These are phyloP conservation scores for Drosophila algonquin DNA, from an alignment of 2,888 invertebrate species.

Conservation along the genomic window DNA sequence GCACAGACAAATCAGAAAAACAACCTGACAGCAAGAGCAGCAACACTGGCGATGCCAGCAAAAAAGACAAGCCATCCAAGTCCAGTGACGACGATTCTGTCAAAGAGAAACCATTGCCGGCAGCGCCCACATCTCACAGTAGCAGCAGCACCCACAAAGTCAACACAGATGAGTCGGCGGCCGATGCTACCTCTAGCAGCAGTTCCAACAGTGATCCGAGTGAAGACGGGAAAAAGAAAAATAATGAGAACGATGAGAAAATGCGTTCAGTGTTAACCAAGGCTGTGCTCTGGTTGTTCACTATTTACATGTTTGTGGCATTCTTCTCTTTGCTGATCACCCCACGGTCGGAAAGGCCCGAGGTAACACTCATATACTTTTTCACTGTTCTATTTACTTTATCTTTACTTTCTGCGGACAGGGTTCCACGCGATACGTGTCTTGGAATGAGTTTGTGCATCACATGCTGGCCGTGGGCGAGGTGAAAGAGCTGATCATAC, in stretches of 20 bases:
- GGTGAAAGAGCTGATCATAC: constrained; percentile 93
- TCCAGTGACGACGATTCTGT: neutral
- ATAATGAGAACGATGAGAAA: constrained; percentile 88
- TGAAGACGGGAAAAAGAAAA: constrained; percentile 83
- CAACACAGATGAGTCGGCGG: neutral
- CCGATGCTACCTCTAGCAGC: constrained; percentile 9
- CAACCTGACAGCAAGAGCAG: neutral
- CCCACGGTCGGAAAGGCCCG: constrained; percentile 88
- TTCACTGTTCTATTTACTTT: neutral
- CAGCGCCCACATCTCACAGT: constrained; percentile 11
- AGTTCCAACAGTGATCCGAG: constrained; percentile 25
- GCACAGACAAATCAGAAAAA: constrained; percentile 3
- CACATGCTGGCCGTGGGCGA: constrained; percentile 97
- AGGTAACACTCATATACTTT: constrained; percentile 84
- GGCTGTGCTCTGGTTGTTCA: constrained; percentile 91
- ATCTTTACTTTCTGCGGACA: constrained; percentile 24
- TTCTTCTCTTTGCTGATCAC: constrained; percentile 89
- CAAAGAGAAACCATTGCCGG: neutral
- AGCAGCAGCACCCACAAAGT: constrained; percentile 4
- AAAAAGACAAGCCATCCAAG: constrained; percentile 6
- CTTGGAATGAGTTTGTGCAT: constrained; percentile 98
- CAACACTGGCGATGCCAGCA: constrained; percentile 16
- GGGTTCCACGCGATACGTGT: constrained; percentile 88
- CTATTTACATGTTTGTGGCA: constrained; percentile 90
- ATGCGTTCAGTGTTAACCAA: constrained; percentile 89